Evolutionary conservation across 2,113 vertebrate species (phyloP).

Genomic region (Sinosuthora webbiana): DNA sequence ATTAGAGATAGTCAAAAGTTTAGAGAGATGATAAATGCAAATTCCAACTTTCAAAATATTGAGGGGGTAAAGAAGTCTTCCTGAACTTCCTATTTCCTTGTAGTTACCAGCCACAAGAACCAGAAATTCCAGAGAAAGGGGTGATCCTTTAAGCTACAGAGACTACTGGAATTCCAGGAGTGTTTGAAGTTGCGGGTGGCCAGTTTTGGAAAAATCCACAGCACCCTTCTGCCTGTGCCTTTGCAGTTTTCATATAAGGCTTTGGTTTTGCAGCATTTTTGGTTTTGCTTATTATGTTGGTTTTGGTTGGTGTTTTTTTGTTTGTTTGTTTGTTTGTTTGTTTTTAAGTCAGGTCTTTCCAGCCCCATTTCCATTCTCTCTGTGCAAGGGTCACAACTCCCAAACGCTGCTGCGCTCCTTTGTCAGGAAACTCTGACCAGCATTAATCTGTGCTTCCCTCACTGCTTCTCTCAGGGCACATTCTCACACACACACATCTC

Average conservation of each 20-base stretch:
- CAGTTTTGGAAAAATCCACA: neutral
- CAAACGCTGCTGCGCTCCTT: neutral
- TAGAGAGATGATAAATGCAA: neutral
- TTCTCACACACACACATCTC: rapidly evolving
- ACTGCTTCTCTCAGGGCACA: neutral
- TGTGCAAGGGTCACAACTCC: neutral
- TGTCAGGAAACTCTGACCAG: neutral
- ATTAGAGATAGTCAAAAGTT: neutral
- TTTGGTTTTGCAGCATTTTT: neutral
- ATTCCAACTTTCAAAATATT: neutral
- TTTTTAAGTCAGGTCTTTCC: neutral
- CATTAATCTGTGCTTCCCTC: neutral
- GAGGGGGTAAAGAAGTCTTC: neutral
- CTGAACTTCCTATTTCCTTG: neutral
- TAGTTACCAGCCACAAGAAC: neutral
- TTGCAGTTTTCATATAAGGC: neutral
- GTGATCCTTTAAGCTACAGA: neutral
- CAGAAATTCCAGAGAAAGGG: neutral
- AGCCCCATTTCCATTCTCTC: neutral
- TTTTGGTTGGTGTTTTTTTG: too few relatives aligned
- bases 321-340: too few relatives aligned
- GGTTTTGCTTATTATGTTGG: neutral
- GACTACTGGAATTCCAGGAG: neutral
- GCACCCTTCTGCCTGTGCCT: neutral
- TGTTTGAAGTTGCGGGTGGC: rapidly evolving